Conservation (phyloP, 2,113 vertebrate species). For the Anthoscopus minutus region DNA sequence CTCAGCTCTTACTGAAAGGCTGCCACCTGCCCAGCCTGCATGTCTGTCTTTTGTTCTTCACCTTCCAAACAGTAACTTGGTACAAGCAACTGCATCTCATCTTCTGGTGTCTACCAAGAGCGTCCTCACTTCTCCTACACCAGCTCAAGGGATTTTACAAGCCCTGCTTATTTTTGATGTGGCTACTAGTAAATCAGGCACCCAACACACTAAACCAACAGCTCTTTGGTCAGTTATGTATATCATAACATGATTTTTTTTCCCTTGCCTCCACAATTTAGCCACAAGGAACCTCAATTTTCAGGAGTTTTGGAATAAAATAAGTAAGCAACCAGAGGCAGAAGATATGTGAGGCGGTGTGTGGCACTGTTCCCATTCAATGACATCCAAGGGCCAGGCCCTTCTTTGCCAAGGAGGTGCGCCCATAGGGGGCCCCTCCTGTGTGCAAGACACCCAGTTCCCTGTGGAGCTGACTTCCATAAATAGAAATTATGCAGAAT, state of each 20-base stretch:
- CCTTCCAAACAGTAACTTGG: neutral
- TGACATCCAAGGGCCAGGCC: neutral
- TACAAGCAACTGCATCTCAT: neutral
- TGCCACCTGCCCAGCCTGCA: fast-evolving
- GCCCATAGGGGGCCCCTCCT: fast-evolving
- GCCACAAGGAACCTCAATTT: neutral
- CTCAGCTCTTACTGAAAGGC: neutral
- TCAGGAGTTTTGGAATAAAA: neutral
- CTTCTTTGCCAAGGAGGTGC: neutral
- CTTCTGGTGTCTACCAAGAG: neutral
- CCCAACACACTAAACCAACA: neutral
- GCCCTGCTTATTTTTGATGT: neutral
- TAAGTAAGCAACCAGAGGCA: neutral
- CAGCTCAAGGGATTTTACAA: neutral
- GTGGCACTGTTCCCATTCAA: neutral
- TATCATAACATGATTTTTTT: neutral
- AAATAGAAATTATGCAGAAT: neutral
- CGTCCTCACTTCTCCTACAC: neutral
- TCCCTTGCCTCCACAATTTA: neutral
- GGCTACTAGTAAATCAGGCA: neutral
- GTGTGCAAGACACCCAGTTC: neutral
- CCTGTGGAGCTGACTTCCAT: neutral
- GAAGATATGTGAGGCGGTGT: neutral
- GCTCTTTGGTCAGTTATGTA: neutral
- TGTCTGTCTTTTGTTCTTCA: neutral